Percentiles rank a stretch among this genome's conserved stretches.
phyloP scores from a whole-genome alignment of 2,113 vertebrate genomes.

The Mus pahari region DNA sequence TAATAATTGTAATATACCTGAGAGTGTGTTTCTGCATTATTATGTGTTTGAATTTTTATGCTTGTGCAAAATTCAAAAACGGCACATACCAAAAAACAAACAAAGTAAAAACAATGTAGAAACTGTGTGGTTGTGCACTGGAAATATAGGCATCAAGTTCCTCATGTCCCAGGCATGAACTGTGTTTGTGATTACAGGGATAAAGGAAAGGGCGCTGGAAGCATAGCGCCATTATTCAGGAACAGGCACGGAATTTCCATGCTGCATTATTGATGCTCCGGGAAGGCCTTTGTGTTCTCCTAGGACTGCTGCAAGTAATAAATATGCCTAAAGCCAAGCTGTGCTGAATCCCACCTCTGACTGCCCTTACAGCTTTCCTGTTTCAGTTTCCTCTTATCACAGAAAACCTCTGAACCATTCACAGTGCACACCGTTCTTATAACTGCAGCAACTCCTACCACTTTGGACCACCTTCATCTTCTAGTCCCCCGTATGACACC shows the following conservation, averaged over 20 bases:
- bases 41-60: neutral
- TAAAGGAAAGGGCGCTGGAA: neutral
- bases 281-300: neutral
- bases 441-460: neutral
- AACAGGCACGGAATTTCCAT: slow-evolving; percentile 38
- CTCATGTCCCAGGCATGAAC: too few relatives aligned
- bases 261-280: slow-evolving; percentile 45
- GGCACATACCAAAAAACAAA: too few relatives aligned
- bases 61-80: neutral
- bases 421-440: neutral
- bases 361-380: neutral
- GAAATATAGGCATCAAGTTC: slow-evolving; percentile 1
- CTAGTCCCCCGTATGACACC: accelerated
- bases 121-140: neutral
- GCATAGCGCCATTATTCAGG: neutral
- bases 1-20: neutral
- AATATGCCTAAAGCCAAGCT: neutral
- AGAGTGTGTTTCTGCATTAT: neutral
- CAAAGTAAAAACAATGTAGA: neutral
- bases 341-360: neutral
- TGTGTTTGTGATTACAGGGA: neutral
- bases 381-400: neutral
- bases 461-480: neutral
- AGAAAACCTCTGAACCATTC: neutral
- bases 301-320: neutral